Base-by-base conservation (phyloP, 2,888 invertebrate genomes). In the Nephrotoma guestfalica region DNA sequence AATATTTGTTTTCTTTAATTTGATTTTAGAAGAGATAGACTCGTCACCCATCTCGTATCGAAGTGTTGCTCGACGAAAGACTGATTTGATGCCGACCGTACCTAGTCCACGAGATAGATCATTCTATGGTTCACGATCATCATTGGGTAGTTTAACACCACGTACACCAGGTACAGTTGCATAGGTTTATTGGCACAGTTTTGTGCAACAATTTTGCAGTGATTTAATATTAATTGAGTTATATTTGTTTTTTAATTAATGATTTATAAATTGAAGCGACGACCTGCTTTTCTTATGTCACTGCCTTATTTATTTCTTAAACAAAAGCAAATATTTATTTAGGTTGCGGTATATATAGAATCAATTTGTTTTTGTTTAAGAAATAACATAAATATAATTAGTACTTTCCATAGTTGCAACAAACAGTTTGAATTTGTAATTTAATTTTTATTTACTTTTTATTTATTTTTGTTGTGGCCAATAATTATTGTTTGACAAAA, bases 21-120 rank as follows among this genome's bases (percentile, higher is more conserved):
- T 40, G 15, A 41, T 87, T 87, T 86, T 86, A 87, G 88, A 87
- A 87, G 88, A 87, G 85, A 87, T 86, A 85, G 92, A 91, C 89
- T 89, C 91, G 89, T 89, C 91, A 90, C 93, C 94, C 87, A 93
- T 94, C 89, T 93, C 94, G 91, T 96, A 95, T 93, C 94, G 94
- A 88, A 95, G 96, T 88, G 96, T 96, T 90, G 96, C 96, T 90
- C 94, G 97, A 89, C 94, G 96, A 90, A 96, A 96, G 92, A 97
- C 97, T 88, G 97, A 97, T 93, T 93, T 97, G 91, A 96, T 97
- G 93, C 97, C 97, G 88, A 97, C 97, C 89, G 94, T 96, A 92
- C 97, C 97, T 89, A 95, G 93, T 89, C 93, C 95, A 88, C 93
- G 95, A 89, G 95, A 95, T 90, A 91, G 92, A 89, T 91, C 92